phyloP scores from a whole-genome alignment of 2,888 invertebrate genomes.

The Oscheius sp. region DNA sequence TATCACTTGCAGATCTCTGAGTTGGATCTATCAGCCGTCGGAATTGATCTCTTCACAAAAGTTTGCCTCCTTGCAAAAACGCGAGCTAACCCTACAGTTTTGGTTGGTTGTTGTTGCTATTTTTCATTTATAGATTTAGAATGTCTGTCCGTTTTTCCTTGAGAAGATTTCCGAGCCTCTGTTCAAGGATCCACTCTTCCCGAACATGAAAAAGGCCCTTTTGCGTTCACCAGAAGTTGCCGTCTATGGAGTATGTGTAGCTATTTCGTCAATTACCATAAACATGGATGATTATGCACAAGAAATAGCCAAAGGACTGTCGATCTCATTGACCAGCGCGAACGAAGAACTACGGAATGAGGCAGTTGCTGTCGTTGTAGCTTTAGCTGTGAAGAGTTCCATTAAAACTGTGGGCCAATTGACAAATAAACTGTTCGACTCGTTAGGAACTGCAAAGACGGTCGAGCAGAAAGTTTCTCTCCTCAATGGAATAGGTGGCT shows the following conservation, averaged over 20 bases:
- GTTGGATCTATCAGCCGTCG: neutral
- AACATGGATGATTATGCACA: constrained; percentile 42
- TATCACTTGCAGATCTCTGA: too few species aligned
- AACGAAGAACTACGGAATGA: constrained; percentile 19
- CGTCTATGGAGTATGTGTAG: constrained; percentile 75
- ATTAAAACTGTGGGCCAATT: constrained; percentile 38
- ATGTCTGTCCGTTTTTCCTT: constrained; percentile 7
- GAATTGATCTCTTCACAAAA: constrained; percentile 43
- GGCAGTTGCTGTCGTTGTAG: constrained; percentile 15
- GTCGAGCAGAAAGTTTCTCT: constrained; percentile 45
- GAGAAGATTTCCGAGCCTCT: constrained; percentile 39
- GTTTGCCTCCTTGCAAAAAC: constrained; percentile 41
- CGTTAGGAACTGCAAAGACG: constrained; percentile 41
- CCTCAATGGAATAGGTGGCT: constrained; percentile 45
- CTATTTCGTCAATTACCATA: constrained; percentile 40
- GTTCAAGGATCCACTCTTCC: constrained; percentile 83
- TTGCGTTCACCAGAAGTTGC: constrained; percentile 92
- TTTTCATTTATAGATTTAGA: neutral
- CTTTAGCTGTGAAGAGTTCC: constrained; percentile 1
- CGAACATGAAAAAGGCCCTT: constrained; percentile 89
- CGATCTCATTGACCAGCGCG: constrained; percentile 22
- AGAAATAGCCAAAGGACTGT: constrained; percentile 45
- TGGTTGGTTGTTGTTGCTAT: constrained; percentile 30
- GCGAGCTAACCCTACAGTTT: constrained; percentile 38
- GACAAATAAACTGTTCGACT: constrained; percentile 46